These are phyloP conservation scores for Rhagonycha fulva DNA, from an alignment of 2,888 invertebrate species.

Conservation along the genomic window DNA sequence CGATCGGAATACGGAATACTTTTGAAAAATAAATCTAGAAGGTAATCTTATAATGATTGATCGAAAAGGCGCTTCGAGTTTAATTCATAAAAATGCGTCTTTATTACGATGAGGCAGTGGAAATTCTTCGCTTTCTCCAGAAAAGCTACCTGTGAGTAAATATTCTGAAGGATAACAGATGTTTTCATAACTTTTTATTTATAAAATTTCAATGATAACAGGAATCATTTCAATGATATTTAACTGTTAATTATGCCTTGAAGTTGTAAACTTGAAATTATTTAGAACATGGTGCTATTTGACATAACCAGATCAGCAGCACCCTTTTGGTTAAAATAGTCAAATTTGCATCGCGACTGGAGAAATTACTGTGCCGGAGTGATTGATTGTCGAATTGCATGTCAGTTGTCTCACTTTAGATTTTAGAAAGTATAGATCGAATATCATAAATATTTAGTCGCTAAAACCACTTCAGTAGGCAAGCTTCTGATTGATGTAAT, in stretches of 20 bases:
- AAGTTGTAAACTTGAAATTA: neutral
- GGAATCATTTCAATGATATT: neutral
- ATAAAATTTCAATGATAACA: neutral
- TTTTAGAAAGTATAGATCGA: neutral
- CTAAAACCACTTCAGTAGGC: neutral
- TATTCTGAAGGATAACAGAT: too few species aligned
- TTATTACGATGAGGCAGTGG: neutral
- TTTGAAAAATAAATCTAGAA: neutral
- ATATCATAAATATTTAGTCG: neutral
- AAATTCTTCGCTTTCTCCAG: neutral
- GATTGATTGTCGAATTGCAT: neutral
- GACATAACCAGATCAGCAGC: neutral
- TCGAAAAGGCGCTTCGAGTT: neutral
- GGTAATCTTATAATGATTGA: neutral
- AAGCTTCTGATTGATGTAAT: neutral
- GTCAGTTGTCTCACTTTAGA: neutral
- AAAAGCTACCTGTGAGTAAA: too few species aligned
- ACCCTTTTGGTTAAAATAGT: neutral
- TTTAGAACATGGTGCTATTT: neutral
- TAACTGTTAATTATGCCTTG: neutral
- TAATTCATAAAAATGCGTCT: neutral
- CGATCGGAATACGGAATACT: neutral
- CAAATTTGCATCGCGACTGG: neutral
- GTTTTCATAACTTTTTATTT: neutral
- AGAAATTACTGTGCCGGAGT: neutral